Percentiles rank a stretch among this genome's conserved stretches.
Evolutionary conservation across 2,888 invertebrate genomes (phyloP).

Genomic region (Esperia sulphurella): DNA sequence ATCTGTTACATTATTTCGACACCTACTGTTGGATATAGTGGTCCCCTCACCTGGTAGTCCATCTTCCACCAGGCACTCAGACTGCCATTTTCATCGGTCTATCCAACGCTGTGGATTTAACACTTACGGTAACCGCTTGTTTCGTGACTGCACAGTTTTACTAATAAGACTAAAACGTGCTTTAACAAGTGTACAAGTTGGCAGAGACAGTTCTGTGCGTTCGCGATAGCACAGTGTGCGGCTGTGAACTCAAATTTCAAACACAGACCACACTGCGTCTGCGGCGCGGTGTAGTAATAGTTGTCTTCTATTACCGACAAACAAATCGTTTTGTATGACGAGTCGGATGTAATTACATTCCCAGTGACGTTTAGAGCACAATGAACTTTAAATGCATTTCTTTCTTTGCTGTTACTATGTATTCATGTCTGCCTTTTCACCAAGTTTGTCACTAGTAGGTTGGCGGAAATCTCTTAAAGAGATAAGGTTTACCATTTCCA

Average conservation of each 20-base stretch:
- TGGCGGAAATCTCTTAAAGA: no score
- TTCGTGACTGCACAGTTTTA: conserved; percentile 1
- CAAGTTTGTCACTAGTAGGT: no score
- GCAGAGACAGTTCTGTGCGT: not conserved
- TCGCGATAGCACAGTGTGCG: not conserved
- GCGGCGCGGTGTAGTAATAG: not conserved
- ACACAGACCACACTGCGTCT: conserved; percentile 1
- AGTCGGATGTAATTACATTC: conserved; percentile 8
- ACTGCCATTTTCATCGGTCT: no score
- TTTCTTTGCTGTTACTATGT: not conserved
- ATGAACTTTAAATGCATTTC: not conserved
- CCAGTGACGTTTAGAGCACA: conserved; percentile 1
- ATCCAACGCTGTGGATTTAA: no score
- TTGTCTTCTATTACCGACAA: not conserved
- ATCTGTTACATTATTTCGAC: no score
- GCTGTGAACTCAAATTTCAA: not conserved
- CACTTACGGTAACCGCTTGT: not conserved
- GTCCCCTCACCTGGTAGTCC: no score
- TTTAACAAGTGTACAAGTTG: not conserved
- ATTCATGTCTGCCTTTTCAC: no score
- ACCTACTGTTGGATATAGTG: no score
- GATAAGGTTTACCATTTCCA: no score
- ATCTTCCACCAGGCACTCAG: no score
- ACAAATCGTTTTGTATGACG: not conserved
- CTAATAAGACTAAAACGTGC: conserved; percentile 2